Evolutionary conservation across 2,113 vertebrate genomes (phyloP), one percentile per base, ranked within the genome.

Genomic region (rat (Rattus norvegicus)): DNA sequence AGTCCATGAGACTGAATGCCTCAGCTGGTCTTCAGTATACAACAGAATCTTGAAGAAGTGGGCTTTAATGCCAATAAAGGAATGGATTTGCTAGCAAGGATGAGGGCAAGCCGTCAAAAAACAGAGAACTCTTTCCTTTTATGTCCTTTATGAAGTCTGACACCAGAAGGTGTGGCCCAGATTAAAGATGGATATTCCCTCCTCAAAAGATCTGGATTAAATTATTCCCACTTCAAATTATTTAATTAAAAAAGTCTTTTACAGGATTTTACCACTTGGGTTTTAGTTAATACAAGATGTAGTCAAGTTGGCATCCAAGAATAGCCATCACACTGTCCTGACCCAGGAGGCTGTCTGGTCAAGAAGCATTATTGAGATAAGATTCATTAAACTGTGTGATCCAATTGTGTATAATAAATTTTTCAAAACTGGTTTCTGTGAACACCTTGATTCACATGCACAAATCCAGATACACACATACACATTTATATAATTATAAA

Each of bases 401-500:
- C 33, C 30, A 3, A 0, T 2, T 67, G 30, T 2, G 4, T 47
- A 16, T 2, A 4, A 9, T 1, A 0, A 0, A 26, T 1, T 49
- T 65, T 11, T 49, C 4, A 39, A 63, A 47, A 33, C n/a, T 63
- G 81, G 59, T 84, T 39, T 84, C 14, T 0, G 0, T 87, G 30
- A 6, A 11, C 11, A 13, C 13, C 11, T 88, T 49, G 4, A 36
- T 19, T 24, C 47, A 87, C 30, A 87, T 30, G 8, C 30, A 52
- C 47, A 69, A 49, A 52, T 47, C 47, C 47, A 88, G 17, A 36
- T 6, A 33, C 17, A 12, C 36, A 49, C 84, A 87, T 36, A 70
- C 30, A 70, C 85, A 26, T 86, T 65, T 49, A 67, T 17, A 67
- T 67, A 49, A 65, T 10, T 63, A 20, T 13, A 81, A 81, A 81